Conservation (phyloP, 1,140 invertebrate species). For the Saccostrea cuccullata region DNA sequence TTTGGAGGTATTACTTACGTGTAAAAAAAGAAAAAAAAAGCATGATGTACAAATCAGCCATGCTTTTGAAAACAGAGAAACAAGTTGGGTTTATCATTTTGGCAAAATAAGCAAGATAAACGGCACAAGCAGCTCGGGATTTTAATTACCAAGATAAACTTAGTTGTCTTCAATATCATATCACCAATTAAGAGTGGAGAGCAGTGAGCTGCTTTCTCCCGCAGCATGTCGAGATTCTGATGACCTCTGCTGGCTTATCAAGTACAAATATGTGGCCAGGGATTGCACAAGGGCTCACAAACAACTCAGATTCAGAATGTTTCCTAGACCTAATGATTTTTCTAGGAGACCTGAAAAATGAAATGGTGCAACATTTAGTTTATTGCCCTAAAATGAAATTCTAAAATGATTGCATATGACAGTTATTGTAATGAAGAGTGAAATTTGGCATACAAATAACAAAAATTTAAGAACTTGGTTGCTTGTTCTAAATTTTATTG, state of each 20-base stretch:
- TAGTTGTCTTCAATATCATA: conserved; percentile 27
- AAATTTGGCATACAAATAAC: too few relatives aligned
- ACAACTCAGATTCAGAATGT: not conserved
- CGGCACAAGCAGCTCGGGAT: not conserved
- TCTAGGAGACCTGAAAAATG: too few relatives aligned
- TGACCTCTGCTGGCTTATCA: conserved; percentile 3
- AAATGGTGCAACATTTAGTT: too few relatives aligned
- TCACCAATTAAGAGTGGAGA: conserved; percentile 17
- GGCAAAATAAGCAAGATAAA: conserved; percentile 23
- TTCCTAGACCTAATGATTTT: too few relatives aligned
- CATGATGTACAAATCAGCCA: not conserved
- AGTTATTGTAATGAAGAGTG: too few relatives aligned
- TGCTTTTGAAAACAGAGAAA: conserved; percentile 22
- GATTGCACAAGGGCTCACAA: conserved; percentile 21
- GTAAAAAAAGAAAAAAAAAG: not conserved
- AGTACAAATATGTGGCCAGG: not conserved
- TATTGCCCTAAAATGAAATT: too few relatives aligned
- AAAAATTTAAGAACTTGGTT: too few relatives aligned
- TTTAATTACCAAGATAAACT: conserved; percentile 34
- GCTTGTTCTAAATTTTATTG: too few relatives aligned
- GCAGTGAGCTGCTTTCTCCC: not conserved
- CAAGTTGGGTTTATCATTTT: conserved; percentile 27
- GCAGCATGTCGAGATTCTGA: not conserved
- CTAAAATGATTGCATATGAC: too few relatives aligned
- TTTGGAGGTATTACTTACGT: not conserved